Base-by-base conservation (phyloP, 30 jellyfish, hydroid and myxozoan species). In the Mastigias papua region DNA sequence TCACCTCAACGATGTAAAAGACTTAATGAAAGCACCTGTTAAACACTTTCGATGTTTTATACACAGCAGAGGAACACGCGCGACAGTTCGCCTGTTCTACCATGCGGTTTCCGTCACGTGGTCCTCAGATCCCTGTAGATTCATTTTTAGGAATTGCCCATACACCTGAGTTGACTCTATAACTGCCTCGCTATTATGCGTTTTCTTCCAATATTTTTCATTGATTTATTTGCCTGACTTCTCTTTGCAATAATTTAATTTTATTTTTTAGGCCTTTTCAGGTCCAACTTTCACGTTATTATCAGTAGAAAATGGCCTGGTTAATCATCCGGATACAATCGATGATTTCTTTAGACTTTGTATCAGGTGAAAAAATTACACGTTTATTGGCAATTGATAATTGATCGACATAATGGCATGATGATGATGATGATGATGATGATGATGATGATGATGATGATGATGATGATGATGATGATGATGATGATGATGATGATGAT, bases 301-400 rank as follows among this genome's bases (percentile, higher is more conserved):
- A 23, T 93, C 98, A 27, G 67, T 69, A 28, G 90, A 82, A 75
- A 69, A 89, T 48, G 97, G 98, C n/a, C 85, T 93, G 21, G 67
- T 46, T 16, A 78, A 81, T 31, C 98, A 89, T 49, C 98, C 98
- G 26, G 98, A 93, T 74, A 93, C 98, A 27, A 93, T 93, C n/a
- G 98, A 93, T 64, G 98, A 93, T 71, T 93, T 93, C 86, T 93
- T 93, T 51, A 51, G 98, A 33, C 96, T 93, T 32, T 88, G 96
- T n/a, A 88, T 85, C 28, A 62, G 98, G 98, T 93, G 57, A 71
- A 86, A 3, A 30, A 1, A 28, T 57, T 20, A 27, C 64, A 29
- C 1, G 3, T 1, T 34, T 23, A 50, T 58, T 78, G 60, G 16
- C 16, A 6, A 46, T 46, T 8, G 2, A 10, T 17, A 1, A 9